phyloP scores from a whole-genome alignment of 1,140 invertebrate species.

The Tetragnatha versicolor region DNA sequence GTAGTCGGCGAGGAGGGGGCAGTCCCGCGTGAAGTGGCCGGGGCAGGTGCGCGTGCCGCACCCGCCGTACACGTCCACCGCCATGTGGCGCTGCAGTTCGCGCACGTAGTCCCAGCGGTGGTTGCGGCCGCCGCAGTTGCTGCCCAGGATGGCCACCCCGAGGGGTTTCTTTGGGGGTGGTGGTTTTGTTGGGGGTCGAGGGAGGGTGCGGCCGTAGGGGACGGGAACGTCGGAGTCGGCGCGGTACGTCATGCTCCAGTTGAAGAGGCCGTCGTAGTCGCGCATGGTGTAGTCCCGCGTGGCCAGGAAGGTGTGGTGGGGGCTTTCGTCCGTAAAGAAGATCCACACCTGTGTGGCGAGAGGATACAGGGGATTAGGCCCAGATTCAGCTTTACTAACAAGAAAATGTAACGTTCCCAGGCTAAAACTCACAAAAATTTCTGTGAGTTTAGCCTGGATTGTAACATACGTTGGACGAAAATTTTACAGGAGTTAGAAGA shows the following conservation, averaged over 20 bases:
- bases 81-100: conserved; percentile 51
- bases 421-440: no score
- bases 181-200: conserved; percentile 61
- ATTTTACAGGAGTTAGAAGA: no score
- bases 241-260: conserved; percentile 81
- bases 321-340: conserved; percentile 58
- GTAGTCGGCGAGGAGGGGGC: conserved; percentile 49
- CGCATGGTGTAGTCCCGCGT: conserved; percentile 59
- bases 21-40: conserved; percentile 56
- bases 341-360: conserved; percentile 56
- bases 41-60: conserved; percentile 55
- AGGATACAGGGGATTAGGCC: no score
- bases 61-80: conserved; percentile 53
- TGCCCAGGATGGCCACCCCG: conserved; percentile 69
- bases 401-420: no score
- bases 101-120: conserved; percentile 68
- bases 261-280: conserved; percentile 69
- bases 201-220: conserved; percentile 68
- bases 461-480: no score
- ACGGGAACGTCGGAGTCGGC: conserved; percentile 74
- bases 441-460: no score
- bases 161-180: conserved; percentile 64
- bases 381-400: no score
- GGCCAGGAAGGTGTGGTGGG: conserved; percentile 62
- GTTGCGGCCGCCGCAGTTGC: conserved; percentile 70